phyloP scores from a whole-genome alignment of 92 coral and sea anemone species.

The Epizoanthus ramosus region DNA sequence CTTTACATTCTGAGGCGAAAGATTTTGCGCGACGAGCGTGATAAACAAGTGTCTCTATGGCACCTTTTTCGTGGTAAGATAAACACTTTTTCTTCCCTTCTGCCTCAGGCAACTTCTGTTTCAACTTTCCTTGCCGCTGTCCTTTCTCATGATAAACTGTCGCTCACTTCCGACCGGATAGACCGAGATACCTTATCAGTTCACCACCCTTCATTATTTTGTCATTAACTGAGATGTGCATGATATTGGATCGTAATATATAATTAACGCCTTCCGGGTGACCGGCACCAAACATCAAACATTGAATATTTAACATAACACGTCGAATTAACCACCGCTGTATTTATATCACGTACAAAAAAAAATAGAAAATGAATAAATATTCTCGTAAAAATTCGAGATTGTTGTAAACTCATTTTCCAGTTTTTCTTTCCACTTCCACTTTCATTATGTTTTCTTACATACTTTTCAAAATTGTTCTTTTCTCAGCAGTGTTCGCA shows the following conservation, averaged over 20 bases:
- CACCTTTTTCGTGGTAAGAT: background rate
- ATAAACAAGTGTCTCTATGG: too few relatives aligned
- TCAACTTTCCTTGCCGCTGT: conserved; percentile 16
- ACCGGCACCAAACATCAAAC: background rate
- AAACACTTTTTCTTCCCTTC: background rate
- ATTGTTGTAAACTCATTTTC: too few relatives aligned
- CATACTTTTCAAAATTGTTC: too few relatives aligned
- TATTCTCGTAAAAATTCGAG: background rate
- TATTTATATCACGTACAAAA: background rate
- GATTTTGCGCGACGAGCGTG: too few relatives aligned
- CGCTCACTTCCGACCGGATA: conserved; percentile 1
- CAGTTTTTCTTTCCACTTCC: too few relatives aligned
- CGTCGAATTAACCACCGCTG: background rate
- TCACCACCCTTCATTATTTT: conserved; percentile 1
- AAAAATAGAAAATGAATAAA: too few relatives aligned
- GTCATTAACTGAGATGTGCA: conserved; percentile 3
- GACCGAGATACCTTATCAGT: conserved; percentile 36
- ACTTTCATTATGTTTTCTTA: too few relatives aligned
- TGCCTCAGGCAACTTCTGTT: conserved; percentile 8
- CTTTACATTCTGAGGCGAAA: too few relatives aligned
- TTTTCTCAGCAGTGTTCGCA: too few relatives aligned
- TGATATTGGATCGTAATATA: background rate
- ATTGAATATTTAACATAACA: background rate
- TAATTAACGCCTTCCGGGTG: conserved; percentile 9
- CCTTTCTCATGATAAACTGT: conserved; percentile 11